phyloP scores from a whole-genome alignment of 2,797 vertebrate genomes.

The Nannoperca australis region DNA sequence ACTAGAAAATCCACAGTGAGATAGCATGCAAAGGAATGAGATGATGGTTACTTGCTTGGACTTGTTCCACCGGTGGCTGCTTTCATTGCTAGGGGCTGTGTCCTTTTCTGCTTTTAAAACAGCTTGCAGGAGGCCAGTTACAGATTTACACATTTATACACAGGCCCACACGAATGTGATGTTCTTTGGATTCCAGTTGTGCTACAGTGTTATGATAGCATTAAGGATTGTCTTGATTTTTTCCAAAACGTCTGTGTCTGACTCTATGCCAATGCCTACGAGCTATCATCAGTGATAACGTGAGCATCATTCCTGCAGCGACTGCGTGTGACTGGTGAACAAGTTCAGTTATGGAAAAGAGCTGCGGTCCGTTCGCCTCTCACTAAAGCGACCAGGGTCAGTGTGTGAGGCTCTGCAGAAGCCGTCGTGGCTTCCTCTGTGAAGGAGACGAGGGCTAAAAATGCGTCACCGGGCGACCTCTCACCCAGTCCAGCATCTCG shows the following conservation, averaged over 20 bases:
- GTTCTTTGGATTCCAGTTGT: background rate
- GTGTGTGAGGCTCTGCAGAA: conserved; percentile 30
- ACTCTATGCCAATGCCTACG: background rate
- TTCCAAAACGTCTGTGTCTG: background rate
- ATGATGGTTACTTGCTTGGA: conserved; percentile 50
- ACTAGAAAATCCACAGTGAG: conserved; percentile 20
- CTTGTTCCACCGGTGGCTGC: conserved; percentile 15
- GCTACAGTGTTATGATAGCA: background rate
- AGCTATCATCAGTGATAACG: background rate
- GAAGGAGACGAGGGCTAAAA: conserved; percentile 37
- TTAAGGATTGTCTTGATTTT: background rate
- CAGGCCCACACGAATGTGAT: background rate
- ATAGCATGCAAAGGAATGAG: conserved; percentile 38
- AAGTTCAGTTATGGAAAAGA: background rate
- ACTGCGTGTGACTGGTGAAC: background rate
- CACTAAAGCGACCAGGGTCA: conserved; percentile 25
- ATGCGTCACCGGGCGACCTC: conserved; percentile 59
- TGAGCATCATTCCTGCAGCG: background rate
- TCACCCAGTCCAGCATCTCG: conserved; percentile 57
- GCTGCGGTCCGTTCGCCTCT: background rate
- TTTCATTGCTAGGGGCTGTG: background rate
- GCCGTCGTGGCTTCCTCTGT: conserved; percentile 1
- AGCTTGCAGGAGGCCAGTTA: conserved; percentile 6
- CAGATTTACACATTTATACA: conserved; percentile 24
- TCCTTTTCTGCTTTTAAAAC: conserved; percentile 17